A percentile compares a stretch with the other conserved stretches of the same genome.
phyloP scores from a whole-genome alignment of 2,888 invertebrate species.

The Autographa gamma region DNA sequence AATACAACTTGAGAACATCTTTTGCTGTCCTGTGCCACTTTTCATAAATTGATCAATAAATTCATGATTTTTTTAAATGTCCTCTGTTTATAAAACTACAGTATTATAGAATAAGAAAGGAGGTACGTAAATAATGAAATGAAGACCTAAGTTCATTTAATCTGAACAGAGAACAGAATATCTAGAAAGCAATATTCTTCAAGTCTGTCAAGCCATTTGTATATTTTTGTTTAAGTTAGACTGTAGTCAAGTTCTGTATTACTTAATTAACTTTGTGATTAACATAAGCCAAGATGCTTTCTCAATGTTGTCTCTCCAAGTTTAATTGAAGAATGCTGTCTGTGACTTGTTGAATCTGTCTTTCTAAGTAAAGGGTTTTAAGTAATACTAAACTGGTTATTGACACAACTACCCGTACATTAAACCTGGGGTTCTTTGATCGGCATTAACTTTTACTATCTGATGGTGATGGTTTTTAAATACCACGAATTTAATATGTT shows the following conservation, averaged over 20 bases:
- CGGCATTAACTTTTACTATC: too few species aligned
- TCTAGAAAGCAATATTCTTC: neutral
- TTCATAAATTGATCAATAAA: too few species aligned
- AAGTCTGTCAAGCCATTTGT: neutral
- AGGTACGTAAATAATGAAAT: neutral
- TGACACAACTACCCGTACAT: neutral
- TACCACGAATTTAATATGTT: too few species aligned
- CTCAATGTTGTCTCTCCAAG: neutral
- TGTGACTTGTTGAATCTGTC: neutral
- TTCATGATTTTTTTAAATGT: too few species aligned
- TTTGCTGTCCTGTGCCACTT: too few species aligned
- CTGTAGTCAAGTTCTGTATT: neutral
- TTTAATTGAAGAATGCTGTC: neutral
- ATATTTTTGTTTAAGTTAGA: conserved; percentile 1
- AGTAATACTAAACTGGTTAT: neutral
- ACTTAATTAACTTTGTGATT: neutral
- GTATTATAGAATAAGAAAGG: neutral
- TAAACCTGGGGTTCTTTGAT: too few species aligned
- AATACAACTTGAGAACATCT: too few species aligned
- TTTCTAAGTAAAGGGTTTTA: neutral
- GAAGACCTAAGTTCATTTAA: neutral
- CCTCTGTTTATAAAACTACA: too few species aligned
- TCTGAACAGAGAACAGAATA: neutral
- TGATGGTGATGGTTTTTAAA: too few species aligned
- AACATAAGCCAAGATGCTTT: conserved; percentile 1